Percentiles rank a stretch among this genome's conserved stretches.
These are phyloP conservation scores for Mimachlamys varia DNA, from an alignment of 2,888 invertebrate species.

Conservation along the genomic window DNA sequence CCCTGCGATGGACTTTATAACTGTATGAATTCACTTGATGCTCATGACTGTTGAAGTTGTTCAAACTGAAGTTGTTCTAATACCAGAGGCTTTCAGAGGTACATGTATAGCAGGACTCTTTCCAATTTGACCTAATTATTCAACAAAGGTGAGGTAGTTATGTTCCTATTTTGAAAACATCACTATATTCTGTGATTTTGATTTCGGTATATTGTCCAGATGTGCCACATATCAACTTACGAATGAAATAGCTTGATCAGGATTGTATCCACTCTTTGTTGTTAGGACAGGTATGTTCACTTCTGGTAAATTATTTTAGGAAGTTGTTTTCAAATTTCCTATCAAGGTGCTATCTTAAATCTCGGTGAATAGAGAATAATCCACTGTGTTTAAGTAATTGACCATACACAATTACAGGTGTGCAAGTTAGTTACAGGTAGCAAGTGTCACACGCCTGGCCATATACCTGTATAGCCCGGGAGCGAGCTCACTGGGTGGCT, in stretches of 20 bases:
- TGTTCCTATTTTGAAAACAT: too few relatives aligned
- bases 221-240: not conserved
- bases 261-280: not conserved
- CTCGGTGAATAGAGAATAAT: not conserved
- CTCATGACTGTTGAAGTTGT: too few relatives aligned
- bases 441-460: not conserved
- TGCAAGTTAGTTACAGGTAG: constrained; percentile 2
- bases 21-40: too few relatives aligned
- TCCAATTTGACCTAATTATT: too few relatives aligned
- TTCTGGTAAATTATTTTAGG: not conserved
- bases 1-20: not conserved
- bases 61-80: too few relatives aligned
- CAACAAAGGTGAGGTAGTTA: too few relatives aligned
- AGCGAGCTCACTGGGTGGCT: not conserved
- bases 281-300: not conserved
- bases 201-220: not conserved
- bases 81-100: too few relatives aligned
- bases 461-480: not conserved
- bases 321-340: not conserved
- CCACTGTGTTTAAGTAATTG: not conserved
- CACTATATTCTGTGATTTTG: not conserved
- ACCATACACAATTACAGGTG: constrained; percentile 31
- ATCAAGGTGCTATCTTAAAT: not conserved
- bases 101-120: too few relatives aligned
- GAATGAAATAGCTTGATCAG: not conserved